Percentiles rank a stretch among this genome's conserved stretches.
Conservation (phyloP, 2,797 vertebrate species). For the Kryptopterus vitreolus region DNA sequence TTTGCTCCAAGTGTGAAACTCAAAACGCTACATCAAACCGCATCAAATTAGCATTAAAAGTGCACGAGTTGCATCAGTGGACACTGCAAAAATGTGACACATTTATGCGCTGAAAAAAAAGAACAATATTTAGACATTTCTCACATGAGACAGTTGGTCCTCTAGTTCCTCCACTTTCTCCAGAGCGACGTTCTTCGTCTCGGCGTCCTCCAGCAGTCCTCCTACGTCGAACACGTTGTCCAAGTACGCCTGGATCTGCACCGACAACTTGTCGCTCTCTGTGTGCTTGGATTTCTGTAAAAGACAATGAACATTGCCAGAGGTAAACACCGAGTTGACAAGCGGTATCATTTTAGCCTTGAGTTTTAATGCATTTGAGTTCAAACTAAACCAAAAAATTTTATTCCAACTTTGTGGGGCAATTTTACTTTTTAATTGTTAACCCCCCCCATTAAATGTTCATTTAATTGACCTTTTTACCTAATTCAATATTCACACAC, state of each 20-base stretch:
- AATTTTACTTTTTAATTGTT: not conserved
- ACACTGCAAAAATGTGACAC: not conserved
- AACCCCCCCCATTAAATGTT: no score
- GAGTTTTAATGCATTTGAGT: not conserved
- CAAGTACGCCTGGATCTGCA: constrained; percentile 97
- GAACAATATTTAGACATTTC: constrained; percentile 53
- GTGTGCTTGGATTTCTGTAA: constrained; percentile 92
- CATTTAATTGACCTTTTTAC: not conserved
- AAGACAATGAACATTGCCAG: not conserved
- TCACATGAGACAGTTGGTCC: constrained; percentile 94
- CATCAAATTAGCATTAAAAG: no score
- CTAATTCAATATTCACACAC: not conserved
- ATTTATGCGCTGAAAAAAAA: not conserved
- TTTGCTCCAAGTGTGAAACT: not conserved
- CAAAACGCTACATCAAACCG: no score
- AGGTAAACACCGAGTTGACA: not conserved
- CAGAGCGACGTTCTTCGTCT: constrained; percentile 96
- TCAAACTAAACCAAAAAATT: not conserved
- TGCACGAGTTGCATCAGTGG: not conserved
- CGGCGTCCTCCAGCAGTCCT: constrained; percentile 91
- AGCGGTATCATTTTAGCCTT: not conserved
- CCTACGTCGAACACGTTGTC: constrained; percentile 97
- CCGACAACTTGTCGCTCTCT: constrained; percentile 95
- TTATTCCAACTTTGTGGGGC: not conserved
- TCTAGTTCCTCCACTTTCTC: constrained; percentile 98